Percentiles rank a stretch among this genome's conserved stretches.
Conservation (phyloP, 2,888 invertebrate species). For the Epinotia bilunana region DNA sequence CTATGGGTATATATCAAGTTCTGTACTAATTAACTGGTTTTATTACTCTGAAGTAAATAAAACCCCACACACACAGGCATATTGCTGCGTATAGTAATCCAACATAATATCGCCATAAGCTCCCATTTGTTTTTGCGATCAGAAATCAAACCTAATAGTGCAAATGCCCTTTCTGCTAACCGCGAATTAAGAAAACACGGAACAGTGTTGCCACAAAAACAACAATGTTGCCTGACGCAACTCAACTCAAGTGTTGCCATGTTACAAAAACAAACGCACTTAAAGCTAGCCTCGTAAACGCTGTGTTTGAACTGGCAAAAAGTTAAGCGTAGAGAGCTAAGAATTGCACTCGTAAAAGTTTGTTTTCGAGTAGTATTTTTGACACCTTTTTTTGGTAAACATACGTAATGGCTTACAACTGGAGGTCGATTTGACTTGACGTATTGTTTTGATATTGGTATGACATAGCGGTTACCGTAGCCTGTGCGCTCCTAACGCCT, state of each 20-base stretch:
- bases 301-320: constrained; percentile 39
- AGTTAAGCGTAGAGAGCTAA: constrained; percentile 19
- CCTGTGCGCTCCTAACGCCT: no score
- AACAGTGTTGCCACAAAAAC: constrained; percentile 37
- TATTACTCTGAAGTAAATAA: no score
- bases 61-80: no score
- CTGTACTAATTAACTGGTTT: no score
- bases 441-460: no score
- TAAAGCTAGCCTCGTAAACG: constrained; percentile 40
- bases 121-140: constrained; percentile 11
- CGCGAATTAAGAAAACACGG: constrained; percentile 40
- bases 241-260: constrained; percentile 36
- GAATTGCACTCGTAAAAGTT: constrained; percentile 1
- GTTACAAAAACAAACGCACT: constrained; percentile 43
- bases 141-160: constrained; percentile 32
- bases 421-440: no score
- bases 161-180: constrained; percentile 37
- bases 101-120: constrained; percentile 9
- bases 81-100: no score
- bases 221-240: constrained; percentile 24
- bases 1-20: no score
- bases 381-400: neutral
- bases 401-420: neutral
- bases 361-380: neutral
- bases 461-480: no score